These are phyloP conservation scores for Orthosia gothica DNA, from an alignment of 2,888 invertebrate genomes.

Conservation along the genomic window DNA sequence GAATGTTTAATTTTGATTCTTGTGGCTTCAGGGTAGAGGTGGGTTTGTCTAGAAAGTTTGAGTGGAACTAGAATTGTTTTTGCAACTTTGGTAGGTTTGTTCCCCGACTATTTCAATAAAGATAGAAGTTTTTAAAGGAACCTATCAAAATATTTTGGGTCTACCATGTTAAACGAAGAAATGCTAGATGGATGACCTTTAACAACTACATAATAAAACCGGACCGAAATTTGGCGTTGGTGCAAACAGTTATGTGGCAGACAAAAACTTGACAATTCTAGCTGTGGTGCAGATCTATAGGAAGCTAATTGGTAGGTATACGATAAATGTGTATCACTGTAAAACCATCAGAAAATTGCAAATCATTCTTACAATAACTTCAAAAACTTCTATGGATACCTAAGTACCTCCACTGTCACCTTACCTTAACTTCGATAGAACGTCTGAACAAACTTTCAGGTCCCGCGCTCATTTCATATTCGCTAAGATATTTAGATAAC, in stretches of 20 bases:
- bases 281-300: too few species aligned
- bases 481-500: constrained; percentile 47
- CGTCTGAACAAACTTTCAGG: constrained; percentile 37
- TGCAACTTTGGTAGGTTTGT: background rate
- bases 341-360: background rate
- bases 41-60: constrained; percentile 22
- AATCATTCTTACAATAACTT: background rate
- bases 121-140: background rate
- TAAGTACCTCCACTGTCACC: background rate
- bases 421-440: constrained; percentile 29
- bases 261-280: background rate
- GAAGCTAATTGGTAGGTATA: too few species aligned
- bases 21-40: constrained; percentile 1
- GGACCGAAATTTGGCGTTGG: background rate
- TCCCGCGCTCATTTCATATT: constrained; percentile 53
- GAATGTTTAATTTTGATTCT: constrained; percentile 44
- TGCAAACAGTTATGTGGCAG: background rate
- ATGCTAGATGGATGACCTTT: background rate
- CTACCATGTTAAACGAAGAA: background rate
- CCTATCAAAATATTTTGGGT: background rate
- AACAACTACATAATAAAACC: background rate
- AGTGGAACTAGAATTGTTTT: background rate
- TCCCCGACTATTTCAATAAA: background rate
- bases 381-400: constrained; percentile 12
- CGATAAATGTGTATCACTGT: background rate